Base-by-base conservation (phyloP, 2,888 invertebrate species). In the Lasioglossum pauxillum region DNA sequence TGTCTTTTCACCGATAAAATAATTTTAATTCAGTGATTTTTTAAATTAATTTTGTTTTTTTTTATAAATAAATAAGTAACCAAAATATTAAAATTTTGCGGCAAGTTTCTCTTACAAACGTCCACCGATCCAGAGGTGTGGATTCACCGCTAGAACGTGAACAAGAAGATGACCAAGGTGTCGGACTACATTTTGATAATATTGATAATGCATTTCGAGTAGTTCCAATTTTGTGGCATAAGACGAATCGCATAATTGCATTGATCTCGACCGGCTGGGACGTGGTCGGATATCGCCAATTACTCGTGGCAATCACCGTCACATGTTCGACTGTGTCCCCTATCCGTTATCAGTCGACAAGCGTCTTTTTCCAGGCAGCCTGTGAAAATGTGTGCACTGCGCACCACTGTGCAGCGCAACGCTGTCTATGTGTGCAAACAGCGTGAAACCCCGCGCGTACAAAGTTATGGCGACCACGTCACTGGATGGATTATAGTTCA, bases 401-500 rank as follows among this genome's bases (percentile, higher is more conserved):
- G 41, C 73, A 69, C 31, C 64, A 60, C 49, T 27, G 16, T 64
- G 27, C 60, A 27, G 78, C 74, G 77, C 53, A 10, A 10, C 53
- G n/a, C 23, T 72, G 35, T 67, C 80, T 77, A 75, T 78, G 72
- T 86, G 84, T 88, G 23, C 12, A 27, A 89, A 88, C 90, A 80
- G 75, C 85, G 84, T 90, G 90, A 86, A 92, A 91, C 90, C 90
- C 90, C 88, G 85, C 90, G 78, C 82, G 82, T 84, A 89, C 82
- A 78, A 86, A 90, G 85, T 93, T 90, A 89, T 86, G 85, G 71
- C 75, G 81, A 31, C 86, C 85, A 88, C 92, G 93, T 93, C 92
- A 93, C 86, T 83, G 76, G 80, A 78, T 86, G 93, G 92, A 94
- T 94, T 93, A 92, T 90, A 93, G 92, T 92, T 89, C 94, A 92